Evolutionary conservation across 2,113 vertebrate species (phyloP).

Genomic region (Anolis sagrei): DNA sequence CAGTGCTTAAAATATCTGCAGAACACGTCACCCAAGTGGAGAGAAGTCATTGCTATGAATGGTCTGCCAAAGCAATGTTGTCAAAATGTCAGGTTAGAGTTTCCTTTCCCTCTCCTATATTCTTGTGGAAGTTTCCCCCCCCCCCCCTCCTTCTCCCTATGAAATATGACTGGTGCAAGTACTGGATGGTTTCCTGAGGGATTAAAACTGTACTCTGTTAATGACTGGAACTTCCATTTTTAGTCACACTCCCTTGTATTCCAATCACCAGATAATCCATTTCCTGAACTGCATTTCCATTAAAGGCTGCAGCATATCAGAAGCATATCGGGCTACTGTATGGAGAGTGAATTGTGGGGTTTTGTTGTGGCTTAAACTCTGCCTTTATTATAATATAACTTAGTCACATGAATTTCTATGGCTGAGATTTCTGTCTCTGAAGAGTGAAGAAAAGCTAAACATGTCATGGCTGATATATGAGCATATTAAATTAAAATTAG

Average conservation of each 20-base stretch:
- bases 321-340: not conserved
- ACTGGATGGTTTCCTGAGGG: not conserved
- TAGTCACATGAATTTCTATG: not conserved
- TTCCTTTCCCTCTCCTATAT: too few species aligned
- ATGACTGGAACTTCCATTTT: not conserved
- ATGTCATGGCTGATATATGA: not conserved
- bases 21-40: not conserved
- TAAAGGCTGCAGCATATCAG: not conserved
- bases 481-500: not conserved
- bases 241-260: not conserved
- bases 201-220: not conserved
- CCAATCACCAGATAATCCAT: not conserved
- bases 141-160: not conserved
- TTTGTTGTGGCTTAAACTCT: not conserved
- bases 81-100: not conserved
- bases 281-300: not conserved
- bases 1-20: not conserved
- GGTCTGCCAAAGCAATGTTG: not conserved
- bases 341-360: not conserved
- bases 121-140: not conserved
- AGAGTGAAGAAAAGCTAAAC: not conserved
- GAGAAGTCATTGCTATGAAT: not conserved
- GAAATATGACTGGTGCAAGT: not conserved
- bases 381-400: not conserved
- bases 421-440: not conserved